Percentiles rank a stretch among this genome's conserved stretches.
Evolutionary conservation across 2,797 vertebrate genomes (phyloP).

Genomic region (Calcarius lapponicus): DNA sequence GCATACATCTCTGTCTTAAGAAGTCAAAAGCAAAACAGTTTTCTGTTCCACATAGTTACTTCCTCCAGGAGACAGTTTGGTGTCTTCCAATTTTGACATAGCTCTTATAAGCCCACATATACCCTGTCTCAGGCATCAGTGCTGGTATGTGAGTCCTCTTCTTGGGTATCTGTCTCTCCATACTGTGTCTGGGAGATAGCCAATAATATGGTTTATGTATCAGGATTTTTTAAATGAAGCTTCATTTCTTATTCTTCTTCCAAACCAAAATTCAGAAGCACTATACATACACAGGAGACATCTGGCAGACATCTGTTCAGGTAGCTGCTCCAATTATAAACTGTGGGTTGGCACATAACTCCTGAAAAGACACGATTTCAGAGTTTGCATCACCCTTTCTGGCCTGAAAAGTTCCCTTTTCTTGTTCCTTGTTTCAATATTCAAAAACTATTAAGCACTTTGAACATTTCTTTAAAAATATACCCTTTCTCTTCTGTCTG

Average conservation of each 20-base stretch:
- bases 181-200: background rate
- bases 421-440: background rate
- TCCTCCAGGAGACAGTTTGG: background rate
- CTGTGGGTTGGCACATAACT: constrained; percentile 84
- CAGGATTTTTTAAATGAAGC: background rate
- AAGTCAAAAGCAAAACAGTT: background rate
- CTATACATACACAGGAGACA: constrained; percentile 85
- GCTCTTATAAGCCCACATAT: background rate
- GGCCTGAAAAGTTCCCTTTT: background rate
- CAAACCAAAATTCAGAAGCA: background rate
- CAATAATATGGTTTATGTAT: background rate
- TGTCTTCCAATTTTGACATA: background rate
- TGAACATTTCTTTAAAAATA: background rate
- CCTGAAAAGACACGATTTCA: constrained; percentile 74
- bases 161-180: background rate
- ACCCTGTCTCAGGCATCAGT: background rate
- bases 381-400: background rate
- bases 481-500: background rate
- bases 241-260: background rate
- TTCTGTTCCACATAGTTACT: background rate
- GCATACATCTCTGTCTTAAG: background rate
- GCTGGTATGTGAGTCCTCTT: background rate
- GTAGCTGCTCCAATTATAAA: constrained; percentile 91
- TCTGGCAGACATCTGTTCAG: constrained; percentile 88
- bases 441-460: background rate